These are phyloP conservation scores for Glyptemys insculpta DNA, from an alignment of 2,797 vertebrate species.

Conservation along the genomic window DNA sequence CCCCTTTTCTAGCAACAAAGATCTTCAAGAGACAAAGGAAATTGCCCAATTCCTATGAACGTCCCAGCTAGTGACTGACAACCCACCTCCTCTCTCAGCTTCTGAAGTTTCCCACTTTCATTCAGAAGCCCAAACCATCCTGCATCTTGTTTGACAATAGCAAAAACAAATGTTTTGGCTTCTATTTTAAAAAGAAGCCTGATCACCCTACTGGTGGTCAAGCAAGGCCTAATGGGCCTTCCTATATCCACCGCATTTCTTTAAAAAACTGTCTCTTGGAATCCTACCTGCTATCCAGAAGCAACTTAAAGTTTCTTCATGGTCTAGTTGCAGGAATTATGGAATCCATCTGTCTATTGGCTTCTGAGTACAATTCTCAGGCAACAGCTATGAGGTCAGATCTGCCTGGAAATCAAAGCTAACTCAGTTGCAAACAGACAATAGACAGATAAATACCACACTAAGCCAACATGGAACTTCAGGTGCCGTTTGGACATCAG, in stretches of 20 bases:
- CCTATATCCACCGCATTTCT: background rate
- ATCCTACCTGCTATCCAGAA: background rate
- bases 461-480: background rate
- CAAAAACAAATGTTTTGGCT: background rate
- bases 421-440: background rate
- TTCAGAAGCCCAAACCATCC: too few relatives aligned
- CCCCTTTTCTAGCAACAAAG: background rate
- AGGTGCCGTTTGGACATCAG: background rate
- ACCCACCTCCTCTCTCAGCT: background rate
- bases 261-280: background rate
- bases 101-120: background rate
- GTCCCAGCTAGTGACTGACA: background rate
- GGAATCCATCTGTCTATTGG: background rate
- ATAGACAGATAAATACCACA: background rate
- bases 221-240: background rate
- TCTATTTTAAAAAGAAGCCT: background rate
- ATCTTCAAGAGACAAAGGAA: background rate
- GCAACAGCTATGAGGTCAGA: background rate
- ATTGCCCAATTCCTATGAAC: background rate
- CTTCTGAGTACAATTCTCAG: background rate
- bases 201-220: background rate
- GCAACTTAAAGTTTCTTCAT: background rate
- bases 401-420: background rate
- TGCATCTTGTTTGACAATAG: background rate
- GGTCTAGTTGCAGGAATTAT: background rate